Conservation (phyloP, 1,140 invertebrate genomes). For the Zaprionus tsacasi region DNA sequence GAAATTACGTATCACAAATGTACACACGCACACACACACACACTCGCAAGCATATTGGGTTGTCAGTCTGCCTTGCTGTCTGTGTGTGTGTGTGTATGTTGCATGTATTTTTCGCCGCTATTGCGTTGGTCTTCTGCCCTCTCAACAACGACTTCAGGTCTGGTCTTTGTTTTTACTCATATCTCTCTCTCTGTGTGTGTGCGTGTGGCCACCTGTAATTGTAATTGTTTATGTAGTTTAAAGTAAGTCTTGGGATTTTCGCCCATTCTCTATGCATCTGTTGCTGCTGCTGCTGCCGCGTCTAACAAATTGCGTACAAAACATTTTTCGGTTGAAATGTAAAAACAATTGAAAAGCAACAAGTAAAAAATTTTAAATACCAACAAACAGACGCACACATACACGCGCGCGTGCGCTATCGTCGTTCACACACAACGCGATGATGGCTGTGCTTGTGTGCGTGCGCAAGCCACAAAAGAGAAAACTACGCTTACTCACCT, state of each 20-base stretch:
- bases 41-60: constrained; percentile 18
- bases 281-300: background rate
- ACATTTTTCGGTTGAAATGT: constrained; percentile 61
- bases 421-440: constrained; percentile 6
- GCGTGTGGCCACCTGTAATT: constrained; percentile 59
- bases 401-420: background rate
- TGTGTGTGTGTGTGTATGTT: constrained; percentile 16
- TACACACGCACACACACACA: constrained; percentile 47
- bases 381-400: constrained; percentile 38
- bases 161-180: constrained; percentile 47
- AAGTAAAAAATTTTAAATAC: constrained; percentile 64
- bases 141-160: constrained; percentile 29
- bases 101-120: constrained; percentile 41
- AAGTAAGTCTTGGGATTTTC: constrained; percentile 47
- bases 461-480: constrained; percentile 73
- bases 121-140: constrained; percentile 41
- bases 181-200: background rate
- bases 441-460: constrained; percentile 35
- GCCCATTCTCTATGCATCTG: constrained; percentile 58
- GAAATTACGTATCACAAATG: constrained; percentile 81
- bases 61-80: background rate
- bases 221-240: constrained; percentile 50
- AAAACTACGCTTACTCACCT: constrained; percentile 72
- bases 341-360: constrained; percentile 77
- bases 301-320: constrained; percentile 61